Conservation (phyloP, 1,140 invertebrate genomes). For the Drosophila melanogaster region Release_6_plus_ISO1_MT NT_033777.3:14774501-14775000, state of each 20-base stretch:
- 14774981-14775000: conserved; percentile 33
- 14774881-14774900: no score
- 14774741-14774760: no score
- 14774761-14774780: not conserved
- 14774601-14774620: conserved; percentile 28
- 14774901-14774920: no score
- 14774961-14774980: conserved; percentile 29
- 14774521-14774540: conserved; percentile 75
- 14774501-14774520: conserved; percentile 57
- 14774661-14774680: not conserved
- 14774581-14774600: conserved; percentile 62
- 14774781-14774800: no score
- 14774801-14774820: no score
- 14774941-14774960: conserved; percentile 27
- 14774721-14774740: no score
- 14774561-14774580: conserved; percentile 56
- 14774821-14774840: no score
- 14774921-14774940: not conserved
- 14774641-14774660: conserved; percentile 18
- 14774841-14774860: no score
- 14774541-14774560: conserved; percentile 50
- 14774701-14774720: conserved; percentile 6
- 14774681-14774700: not conserved
- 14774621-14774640: conserved; percentile 27
- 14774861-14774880: no score